Conservation (phyloP, 2,113 vertebrate species). For the Camelus dromedarius region DNA sequence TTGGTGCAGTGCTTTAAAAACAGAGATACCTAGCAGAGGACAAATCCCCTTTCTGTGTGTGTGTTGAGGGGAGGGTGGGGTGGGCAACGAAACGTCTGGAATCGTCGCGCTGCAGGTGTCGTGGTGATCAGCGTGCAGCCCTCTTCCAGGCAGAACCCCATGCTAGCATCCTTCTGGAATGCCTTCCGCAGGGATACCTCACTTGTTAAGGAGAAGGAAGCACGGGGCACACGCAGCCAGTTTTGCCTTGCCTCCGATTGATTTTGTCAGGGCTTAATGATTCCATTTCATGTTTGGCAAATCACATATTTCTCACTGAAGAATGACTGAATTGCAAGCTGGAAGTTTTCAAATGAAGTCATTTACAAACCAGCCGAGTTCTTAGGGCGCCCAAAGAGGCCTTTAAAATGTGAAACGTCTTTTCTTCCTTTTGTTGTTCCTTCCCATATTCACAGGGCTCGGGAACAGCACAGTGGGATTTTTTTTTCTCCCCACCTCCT, state of each 20-base stretch:
- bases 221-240: neutral
- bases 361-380: conserved; percentile 23
- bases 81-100: neutral
- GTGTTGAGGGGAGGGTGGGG: neutral
- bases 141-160: neutral
- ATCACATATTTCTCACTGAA: conserved; percentile 70
- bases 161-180: neutral
- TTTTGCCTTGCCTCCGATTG: conserved; percentile 21
- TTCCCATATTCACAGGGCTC: neutral
- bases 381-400: neutral
- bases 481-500: neutral
- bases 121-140: neutral
- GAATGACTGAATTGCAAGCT: conserved; percentile 50
- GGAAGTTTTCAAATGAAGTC: conserved; percentile 68
- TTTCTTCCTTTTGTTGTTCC: conserved; percentile 16
- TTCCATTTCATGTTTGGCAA: conserved; percentile 69
- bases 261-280: conserved; percentile 63
- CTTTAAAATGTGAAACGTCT: neutral
- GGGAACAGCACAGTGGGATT: neutral
- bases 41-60: neutral
- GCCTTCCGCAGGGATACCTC: neutral
- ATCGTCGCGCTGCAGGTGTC: neutral
- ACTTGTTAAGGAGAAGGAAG: conserved; percentile 25
- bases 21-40: neutral
- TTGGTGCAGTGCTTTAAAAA: neutral